These are phyloP conservation scores for Pangasius djambal DNA, from an alignment of 2,797 vertebrate genomes.

Conservation along the genomic window DNA sequence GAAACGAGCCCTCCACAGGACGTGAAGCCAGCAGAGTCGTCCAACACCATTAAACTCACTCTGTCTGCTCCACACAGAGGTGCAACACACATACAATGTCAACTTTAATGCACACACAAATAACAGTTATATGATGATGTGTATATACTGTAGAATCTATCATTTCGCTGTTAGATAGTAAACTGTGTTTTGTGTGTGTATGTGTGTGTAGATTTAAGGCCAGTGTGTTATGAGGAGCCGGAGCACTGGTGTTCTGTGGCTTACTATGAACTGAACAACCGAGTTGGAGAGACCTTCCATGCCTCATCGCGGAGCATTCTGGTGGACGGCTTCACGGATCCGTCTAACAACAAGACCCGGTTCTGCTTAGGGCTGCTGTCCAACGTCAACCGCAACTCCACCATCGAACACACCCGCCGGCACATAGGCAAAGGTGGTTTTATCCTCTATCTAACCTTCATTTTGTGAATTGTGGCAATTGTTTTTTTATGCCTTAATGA, in stretches of 20 bases:
- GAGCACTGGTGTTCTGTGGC: constrained; percentile 97
- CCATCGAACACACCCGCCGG: constrained; percentile 94
- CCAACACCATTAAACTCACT: constrained; percentile 79
- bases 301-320: constrained; percentile 90
- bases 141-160: not conserved
- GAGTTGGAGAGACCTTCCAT: constrained; percentile 95
- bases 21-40: constrained; percentile 78
- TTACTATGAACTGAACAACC: constrained; percentile 96
- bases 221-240: constrained; percentile 95
- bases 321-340: constrained; percentile 97
- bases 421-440: constrained; percentile 94
- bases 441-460: not conserved
- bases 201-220: constrained; percentile 81
- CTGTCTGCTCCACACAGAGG: constrained; percentile 85
- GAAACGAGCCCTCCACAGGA: constrained; percentile 80
- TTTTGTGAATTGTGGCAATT: not conserved
- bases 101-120: not conserved
- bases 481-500: constrained; percentile 4
- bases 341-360: constrained; percentile 94
- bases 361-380: constrained; percentile 97
- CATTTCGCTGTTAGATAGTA: no score
- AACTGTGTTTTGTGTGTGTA: constrained; percentile 3
- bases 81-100: constrained; percentile 48
- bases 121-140: not conserved
- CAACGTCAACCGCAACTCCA: constrained; percentile 97